A percentile compares a stretch with the other conserved stretches of the same genome.
These are phyloP conservation scores for Circaetus cinerascens DNA, from an alignment of 2,113 vertebrate species.

Conservation along the genomic window DNA sequence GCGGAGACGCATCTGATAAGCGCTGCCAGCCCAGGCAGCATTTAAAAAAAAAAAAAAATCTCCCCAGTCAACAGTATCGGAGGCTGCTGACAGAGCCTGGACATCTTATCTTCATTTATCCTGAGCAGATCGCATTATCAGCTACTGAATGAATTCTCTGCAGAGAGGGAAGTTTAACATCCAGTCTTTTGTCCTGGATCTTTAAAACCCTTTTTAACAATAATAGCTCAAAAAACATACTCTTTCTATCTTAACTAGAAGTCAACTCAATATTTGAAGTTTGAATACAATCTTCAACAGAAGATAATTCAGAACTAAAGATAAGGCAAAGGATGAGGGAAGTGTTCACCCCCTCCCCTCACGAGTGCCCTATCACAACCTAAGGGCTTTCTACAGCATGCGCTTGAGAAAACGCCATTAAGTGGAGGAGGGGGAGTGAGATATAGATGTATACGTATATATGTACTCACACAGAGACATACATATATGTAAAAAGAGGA, in stretches of 20 bases:
- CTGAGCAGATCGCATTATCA: not conserved
- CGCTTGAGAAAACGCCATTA: not conserved
- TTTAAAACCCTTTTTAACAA: not conserved
- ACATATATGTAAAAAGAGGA: not conserved
- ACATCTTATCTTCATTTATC: not conserved
- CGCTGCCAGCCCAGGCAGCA: not conserved
- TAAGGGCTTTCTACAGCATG: not conserved
- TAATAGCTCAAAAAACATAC: not conserved
- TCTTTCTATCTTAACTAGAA: not conserved
- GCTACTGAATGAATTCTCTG: not conserved
- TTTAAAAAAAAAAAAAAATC: not conserved
- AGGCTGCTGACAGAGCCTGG: not conserved
- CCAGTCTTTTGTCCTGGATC: not conserved
- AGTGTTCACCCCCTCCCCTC: not conserved
- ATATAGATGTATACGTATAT: accelerated
- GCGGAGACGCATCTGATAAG: accelerated
- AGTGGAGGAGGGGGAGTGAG: not conserved
- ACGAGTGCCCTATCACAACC: not conserved
- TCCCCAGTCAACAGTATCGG: accelerated
- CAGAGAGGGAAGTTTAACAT: not conserved
- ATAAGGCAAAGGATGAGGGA: not conserved
- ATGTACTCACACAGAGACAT: not conserved
- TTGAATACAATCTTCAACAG: not conserved
- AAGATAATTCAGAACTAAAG: not conserved
- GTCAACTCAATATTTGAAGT: not conserved